Conservation (phyloP, 2,797 vertebrate genomes). For the Propithecus deckenii region DNA sequence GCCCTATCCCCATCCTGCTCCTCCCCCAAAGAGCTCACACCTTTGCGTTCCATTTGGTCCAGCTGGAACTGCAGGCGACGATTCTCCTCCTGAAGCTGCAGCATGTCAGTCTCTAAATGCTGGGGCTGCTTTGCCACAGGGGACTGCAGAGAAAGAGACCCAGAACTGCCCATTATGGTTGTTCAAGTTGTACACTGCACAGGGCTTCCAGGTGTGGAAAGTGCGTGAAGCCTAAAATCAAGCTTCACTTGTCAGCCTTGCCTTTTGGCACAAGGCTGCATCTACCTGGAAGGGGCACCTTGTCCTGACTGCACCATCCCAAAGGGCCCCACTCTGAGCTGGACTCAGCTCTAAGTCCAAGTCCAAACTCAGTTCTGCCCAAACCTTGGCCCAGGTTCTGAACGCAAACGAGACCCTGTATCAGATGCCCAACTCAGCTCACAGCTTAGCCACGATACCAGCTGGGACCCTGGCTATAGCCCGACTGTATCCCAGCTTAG, state of each 20-base stretch:
- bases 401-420: background rate
- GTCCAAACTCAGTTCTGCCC: background rate
- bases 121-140: conserved; percentile 71
- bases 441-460: background rate
- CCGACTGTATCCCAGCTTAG: background rate
- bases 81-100: conserved; percentile 82
- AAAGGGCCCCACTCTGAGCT: background rate
- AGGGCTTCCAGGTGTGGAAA: background rate
- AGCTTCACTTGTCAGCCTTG: background rate
- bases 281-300: background rate
- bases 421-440: background rate
- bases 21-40: background rate
- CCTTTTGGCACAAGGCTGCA: background rate
- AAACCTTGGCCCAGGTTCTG: background rate
- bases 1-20: accelerated
- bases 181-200: background rate
- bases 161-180: accelerated
- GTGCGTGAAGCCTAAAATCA: too few relatives aligned
- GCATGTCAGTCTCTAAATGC: conserved; percentile 80
- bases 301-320: background rate
- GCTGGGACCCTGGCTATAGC: background rate
- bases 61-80: conserved; percentile 80
- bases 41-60: conserved; percentile 58
- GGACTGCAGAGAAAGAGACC: conserved; percentile 52
- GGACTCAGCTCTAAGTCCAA: background rate